These are phyloP conservation scores for Pterobdella sp. DNA, from an alignment of 2,888 invertebrate species.

Conservation along the genomic window DNA sequence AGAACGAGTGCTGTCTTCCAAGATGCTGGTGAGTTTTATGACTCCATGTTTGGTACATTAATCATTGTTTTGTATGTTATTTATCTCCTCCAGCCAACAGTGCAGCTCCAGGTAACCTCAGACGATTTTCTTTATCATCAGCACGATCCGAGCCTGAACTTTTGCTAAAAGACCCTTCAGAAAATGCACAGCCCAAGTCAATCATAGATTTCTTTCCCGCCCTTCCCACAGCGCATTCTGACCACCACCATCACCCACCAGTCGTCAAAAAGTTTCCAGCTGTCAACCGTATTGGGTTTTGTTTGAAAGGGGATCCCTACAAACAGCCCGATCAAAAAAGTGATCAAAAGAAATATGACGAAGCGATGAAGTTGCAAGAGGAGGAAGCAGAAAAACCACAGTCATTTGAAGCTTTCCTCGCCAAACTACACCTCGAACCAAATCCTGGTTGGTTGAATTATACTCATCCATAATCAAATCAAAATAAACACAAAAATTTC, in stretches of 20 bases:
- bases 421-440: not conserved
- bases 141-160: conserved; percentile 26
- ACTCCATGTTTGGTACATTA: too few relatives aligned
- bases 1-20: conserved; percentile 93
- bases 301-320: conserved; percentile 19
- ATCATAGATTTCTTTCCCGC: conserved; percentile 23
- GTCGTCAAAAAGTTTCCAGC: conserved; percentile 10
- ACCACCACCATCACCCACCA: conserved; percentile 6
- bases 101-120: not conserved
- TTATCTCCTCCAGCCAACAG: conserved; percentile 10
- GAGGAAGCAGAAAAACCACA: not conserved
- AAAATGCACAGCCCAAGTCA: conserved; percentile 8
- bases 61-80: too few relatives aligned
- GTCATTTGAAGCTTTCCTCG: conserved; percentile 9
- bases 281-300: conserved; percentile 28
- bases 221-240: not conserved
- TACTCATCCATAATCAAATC: not conserved
- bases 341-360: conserved; percentile 6
- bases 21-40: conserved; percentile 68
- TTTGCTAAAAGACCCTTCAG: conserved; percentile 14
- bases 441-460: not conserved
- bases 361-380: conserved; percentile 11
- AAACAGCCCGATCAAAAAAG: not conserved
- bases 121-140: conserved; percentile 21
- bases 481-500: not conserved